Percentiles rank a stretch among this genome's conserved stretches.
phyloP scores from a whole-genome alignment of 2,888 invertebrate genomes.

The Aethes cnicana region DNA sequence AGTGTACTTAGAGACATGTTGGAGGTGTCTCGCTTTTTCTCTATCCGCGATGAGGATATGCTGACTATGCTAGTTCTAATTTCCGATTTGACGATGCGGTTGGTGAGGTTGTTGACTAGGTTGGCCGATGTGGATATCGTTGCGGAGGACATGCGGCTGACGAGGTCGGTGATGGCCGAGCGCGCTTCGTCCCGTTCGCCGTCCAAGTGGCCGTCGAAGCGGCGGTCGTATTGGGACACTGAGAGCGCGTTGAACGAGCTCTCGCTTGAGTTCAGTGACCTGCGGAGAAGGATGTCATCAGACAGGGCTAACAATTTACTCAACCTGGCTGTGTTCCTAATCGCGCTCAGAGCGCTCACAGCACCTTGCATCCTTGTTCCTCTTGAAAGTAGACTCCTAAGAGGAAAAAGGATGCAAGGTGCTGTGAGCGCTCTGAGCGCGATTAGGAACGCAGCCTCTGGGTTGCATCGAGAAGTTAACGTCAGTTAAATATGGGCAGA shows the following conservation, averaged over 20 bases:
- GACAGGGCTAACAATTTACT: no score
- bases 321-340: no score
- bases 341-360: no score
- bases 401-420: no score
- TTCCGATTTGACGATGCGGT: slow-evolving; percentile 67
- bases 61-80: slow-evolving; percentile 70
- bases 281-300: slow-evolving; percentile 10
- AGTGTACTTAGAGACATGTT: slow-evolving; percentile 70
- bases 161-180: slow-evolving; percentile 65
- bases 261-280: slow-evolving; percentile 71
- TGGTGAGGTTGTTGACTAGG: slow-evolving; percentile 61
- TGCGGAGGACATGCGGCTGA: slow-evolving; percentile 71
- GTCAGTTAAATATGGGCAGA: no score
- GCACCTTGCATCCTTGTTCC: no score
- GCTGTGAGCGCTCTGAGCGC: no score
- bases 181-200: slow-evolving; percentile 62
- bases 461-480: no score
- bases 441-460: no score
- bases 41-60: slow-evolving; percentile 72
- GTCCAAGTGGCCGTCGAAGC: slow-evolving; percentile 62
- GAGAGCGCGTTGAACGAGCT: slow-evolving; percentile 72
- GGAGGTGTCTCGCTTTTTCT: slow-evolving; percentile 60
- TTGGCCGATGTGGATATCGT: slow-evolving; percentile 66
- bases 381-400: no score
- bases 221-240: slow-evolving; percentile 62